Evolutionary conservation across 2,888 invertebrate genomes (phyloP).

Genomic region (Drosophila borealis): DNA sequence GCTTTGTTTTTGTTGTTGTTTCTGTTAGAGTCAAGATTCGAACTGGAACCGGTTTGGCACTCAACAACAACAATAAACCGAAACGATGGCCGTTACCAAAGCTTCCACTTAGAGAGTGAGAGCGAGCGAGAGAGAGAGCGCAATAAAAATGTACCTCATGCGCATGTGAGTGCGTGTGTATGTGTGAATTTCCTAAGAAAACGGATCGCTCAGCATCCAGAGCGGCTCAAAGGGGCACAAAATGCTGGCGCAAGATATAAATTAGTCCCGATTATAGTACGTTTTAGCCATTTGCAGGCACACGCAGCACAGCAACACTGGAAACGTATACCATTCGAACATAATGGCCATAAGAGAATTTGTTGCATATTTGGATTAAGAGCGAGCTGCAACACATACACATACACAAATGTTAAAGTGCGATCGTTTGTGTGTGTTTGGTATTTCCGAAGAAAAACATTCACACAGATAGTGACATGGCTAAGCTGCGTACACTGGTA

Average conservation of each 20-base stretch:
- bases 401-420: neutral
- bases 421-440: conserved; percentile 4
- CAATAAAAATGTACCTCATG: conserved; percentile 13
- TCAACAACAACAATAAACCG: conserved; percentile 29
- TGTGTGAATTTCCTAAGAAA: conserved; percentile 59
- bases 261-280: conserved; percentile 7
- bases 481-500: neutral
- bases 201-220: conserved; percentile 54
- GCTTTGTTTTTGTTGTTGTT: conserved; percentile 39
- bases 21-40: conserved; percentile 42
- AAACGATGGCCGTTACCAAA: conserved; percentile 55
- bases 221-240: neutral
- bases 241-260: conserved; percentile 7
- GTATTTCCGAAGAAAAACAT: conserved; percentile 21
- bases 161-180: conserved; percentile 11
- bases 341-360: conserved; percentile 22
- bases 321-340: neutral
- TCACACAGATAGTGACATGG: conserved; percentile 9
- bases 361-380: neutral
- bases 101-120: conserved; percentile 44
- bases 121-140: conserved; percentile 30
- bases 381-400: conserved; percentile 14
- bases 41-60: conserved; percentile 66
- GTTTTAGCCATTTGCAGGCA: neutral
- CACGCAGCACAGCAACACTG: neutral